Evolutionary conservation across 1,140 invertebrate species (phyloP), one percentile per base, ranked within the genome.

Genomic region (Aphelinus certus): DNA sequence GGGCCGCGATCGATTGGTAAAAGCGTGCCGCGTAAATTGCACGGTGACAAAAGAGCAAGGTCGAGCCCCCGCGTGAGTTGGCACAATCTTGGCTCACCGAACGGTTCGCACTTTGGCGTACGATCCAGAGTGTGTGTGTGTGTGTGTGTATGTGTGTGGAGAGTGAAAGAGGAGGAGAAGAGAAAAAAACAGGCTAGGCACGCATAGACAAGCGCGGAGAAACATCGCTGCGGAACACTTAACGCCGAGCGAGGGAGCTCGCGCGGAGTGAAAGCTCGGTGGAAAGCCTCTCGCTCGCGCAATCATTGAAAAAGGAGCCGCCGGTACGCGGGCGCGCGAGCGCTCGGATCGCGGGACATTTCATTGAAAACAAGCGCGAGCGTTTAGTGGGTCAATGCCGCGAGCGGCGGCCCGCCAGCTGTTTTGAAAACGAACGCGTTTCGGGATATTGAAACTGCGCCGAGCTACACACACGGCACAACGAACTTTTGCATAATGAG

Each of bases 401-500:
- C 45, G 45, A 4, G 47, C 49, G 7, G 53, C 49, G 3, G 53
- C 26, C 43, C 65, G 55, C 65, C 5, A 66, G 60, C 61, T 63
- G 63, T 76, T 76, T 76, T 76, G 68, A 66, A 76, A 76, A 71
- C 67, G 73, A 70, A 63, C 55, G 68, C 46, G 63, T 71, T 66
- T 66, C 48, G 62, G 62, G 66, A 69, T 75, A 70, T 75, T 70
- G 74, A 76, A 76, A 71, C 48, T 45, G 49, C 26, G 43, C 26
- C 26, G 26, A 26, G 26, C 26, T 26, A 26, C 26, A 26, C 26
- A 26, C 26, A 62, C 56, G 55, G 79, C 65, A 78, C 82, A 81
- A 81, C 77, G 79, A 83, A 85, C 80, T 84, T 83, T 81, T 83
- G 81, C 81, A 85, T 85, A 85, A 85, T 85, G 82, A 85, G 83